Evolutionary conservation across 2,797 vertebrate genomes (phyloP).

Genomic region (Sebastes minor): DNA sequence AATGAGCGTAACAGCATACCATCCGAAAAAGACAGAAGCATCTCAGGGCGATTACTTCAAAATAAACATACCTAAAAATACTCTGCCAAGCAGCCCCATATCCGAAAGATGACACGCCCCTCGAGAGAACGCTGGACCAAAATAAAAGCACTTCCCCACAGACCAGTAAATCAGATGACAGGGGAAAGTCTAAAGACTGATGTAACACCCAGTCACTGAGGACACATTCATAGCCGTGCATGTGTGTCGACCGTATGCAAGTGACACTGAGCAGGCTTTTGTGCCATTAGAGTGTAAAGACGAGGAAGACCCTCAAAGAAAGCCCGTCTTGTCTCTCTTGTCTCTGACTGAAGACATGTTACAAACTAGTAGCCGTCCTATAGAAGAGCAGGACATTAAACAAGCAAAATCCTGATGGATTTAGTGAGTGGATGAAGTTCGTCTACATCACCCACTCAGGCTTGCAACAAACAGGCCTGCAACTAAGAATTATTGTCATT

Average conservation of each 20-base stretch:
- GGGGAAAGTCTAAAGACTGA: conserved; percentile 68
- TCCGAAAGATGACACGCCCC: conserved; percentile 79
- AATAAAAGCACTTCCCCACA: conserved; percentile 81
- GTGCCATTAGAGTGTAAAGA: conserved; percentile 23
- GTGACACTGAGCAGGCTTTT: conserved; percentile 22
- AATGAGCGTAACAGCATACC: conserved; percentile 30
- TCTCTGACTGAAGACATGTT: conserved; percentile 11
- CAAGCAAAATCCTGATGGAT: background rate
- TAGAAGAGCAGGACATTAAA: background rate
- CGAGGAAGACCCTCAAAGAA: conserved; percentile 8
- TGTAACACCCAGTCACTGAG: conserved; percentile 57
- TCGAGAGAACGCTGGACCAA: conserved; percentile 67
- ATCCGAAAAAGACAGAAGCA: conserved; percentile 48
- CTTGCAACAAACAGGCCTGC: background rate
- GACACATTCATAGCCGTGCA: conserved; percentile 44
- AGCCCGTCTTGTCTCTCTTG: conserved; percentile 8
- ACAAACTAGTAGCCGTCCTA: background rate
- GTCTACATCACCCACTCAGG: background rate
- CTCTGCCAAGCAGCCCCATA: conserved; percentile 55
- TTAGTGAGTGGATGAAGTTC: background rate
- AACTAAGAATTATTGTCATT: background rate
- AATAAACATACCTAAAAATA: conserved; percentile 77
- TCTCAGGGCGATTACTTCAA: conserved; percentile 61
- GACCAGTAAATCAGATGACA: conserved; percentile 74
- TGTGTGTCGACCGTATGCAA: conserved; percentile 33